Percentiles rank a stretch among this genome's conserved stretches.
Conservation (phyloP, 1,140 invertebrate genomes). For the Brachionus asplanchnoidis region DNA sequence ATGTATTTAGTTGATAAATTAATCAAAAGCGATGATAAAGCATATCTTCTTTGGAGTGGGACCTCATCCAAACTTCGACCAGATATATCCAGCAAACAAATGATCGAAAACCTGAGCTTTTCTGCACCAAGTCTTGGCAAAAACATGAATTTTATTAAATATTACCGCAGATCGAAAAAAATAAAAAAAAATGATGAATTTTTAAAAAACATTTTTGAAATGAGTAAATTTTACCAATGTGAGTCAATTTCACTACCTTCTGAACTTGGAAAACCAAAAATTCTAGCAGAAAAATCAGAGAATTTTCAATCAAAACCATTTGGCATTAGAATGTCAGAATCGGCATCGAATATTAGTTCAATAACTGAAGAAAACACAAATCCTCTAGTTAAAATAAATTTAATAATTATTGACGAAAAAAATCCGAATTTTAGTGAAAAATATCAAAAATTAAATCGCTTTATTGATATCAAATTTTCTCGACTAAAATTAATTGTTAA, state of each 20-base stretch:
- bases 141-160: constrained; percentile 9
- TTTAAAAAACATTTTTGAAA: not conserved
- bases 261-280: constrained; percentile 45
- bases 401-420: constrained; percentile 62
- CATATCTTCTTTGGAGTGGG: constrained; percentile 8
- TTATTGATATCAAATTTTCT: constrained; percentile 77
- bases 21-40: not conserved
- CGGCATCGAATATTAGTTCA: not conserved
- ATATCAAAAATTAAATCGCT: constrained; percentile 62
- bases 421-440: constrained; percentile 61
- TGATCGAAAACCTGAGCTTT: not conserved
- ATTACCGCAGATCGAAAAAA: constrained; percentile 17
- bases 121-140: constrained; percentile 15
- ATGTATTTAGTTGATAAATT: constrained; percentile 13
- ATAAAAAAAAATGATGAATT: not conserved
- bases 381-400: constrained; percentile 63
- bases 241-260: constrained; percentile 71
- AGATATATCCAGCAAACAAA: not conserved
- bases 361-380: constrained; percentile 42
- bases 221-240: constrained; percentile 56
- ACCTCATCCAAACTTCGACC: not conserved
- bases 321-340: not conserved
- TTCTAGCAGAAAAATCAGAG: constrained; percentile 44
- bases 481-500: constrained; percentile 81
- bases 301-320: constrained; percentile 35